Base-by-base conservation (phyloP, 2,113 vertebrate genomes). In the Dryoscopus gambensis region DNA sequence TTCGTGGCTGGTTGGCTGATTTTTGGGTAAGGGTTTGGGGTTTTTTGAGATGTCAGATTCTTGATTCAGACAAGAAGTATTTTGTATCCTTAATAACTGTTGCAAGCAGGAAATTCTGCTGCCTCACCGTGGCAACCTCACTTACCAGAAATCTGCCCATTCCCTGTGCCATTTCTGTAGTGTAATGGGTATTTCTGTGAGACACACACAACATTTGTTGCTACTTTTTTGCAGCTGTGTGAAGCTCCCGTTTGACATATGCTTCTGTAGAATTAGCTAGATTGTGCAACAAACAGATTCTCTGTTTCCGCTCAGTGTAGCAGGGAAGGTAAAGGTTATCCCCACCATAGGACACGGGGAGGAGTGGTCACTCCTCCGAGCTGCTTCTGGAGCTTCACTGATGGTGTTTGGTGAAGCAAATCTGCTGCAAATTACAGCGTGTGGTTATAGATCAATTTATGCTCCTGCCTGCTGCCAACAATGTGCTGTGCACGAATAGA, bases 391-490 rank as follows among this genome's bases (percentile, higher is more conserved):
- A 84, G 76, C 84, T 75, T 46, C 70, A 8, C 86, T 94, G 92
- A 92, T 94, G 94, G 71, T 82, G 87, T 84, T 67, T 91, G 92
- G 85, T 82, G 89, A 91, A 82, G 95, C 92, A 96, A 94, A 97
- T 90, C 91, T 88, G 90, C 95, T 90, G 92, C 93, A 97, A 96
- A 96, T 97, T 96, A 86, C 69, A 93, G 86, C 13, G 4, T 95
- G 87, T 87, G 80, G 82, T 92, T 96, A 77, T 90, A 91, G 96
- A 97, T 96, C 94, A 94, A 95, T 97, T 94, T 96, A 71, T 64
- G 39, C 77, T 84, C 57, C 91, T 89, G 92, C 87, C 84, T 87
- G 92, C 94, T 97, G 95, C 96, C 97, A 96, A 15, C 83, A 89
- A 86, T 37, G 59, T 87, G 92, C 94, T 95, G 94, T 84, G 96